Evolutionary conservation across 2,888 invertebrate genomes (phyloP), one percentile per base, ranked within the genome.

Genomic region (Caenorhabditis imperialis): DNA sequence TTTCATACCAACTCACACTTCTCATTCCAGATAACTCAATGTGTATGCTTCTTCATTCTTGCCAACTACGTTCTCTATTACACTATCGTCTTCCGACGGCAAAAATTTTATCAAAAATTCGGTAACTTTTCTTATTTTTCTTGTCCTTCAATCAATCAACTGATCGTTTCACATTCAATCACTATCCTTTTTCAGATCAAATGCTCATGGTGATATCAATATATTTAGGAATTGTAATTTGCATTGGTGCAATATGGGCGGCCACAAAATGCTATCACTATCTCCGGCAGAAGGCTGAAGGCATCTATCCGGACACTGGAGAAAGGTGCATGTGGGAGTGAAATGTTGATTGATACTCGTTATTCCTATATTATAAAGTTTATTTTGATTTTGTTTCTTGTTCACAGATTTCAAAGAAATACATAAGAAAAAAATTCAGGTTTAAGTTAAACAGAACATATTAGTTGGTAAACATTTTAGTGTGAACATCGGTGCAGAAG

Each of bases 241-340:
- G 80, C 50, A 79, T 75, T 22, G 73, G 77, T 30, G 82, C 82
- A 14, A 76, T 82, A 54, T 82, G 82, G 82, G 76, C 80, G 16
- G 80, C 82, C 12, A 75, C 82, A 10, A 82, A 82, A 53, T 81
- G 81, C 35, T 82, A 81, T 51, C 82, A 82, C 40, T 82, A 77
- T 61, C 60, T 82, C 4, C 69, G 72, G 2, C 71, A 73, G 20
- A 78, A 78, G 45, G 53, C 60, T 4, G 63, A 70, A 42, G 72
- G 75, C 8, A 50, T 72, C 14, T 67, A 70, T 48, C 69, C 54
- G n/a, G 53, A 70, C 20, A 23, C 63, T 18, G 73, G 69, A 33
- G 65, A 67, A 35, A 51, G 79, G 47, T 77, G 79, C 40, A 79
- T 79, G 79, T 79, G 79, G 79, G 73, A 67, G 50, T 77, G 48